Evolutionary conservation across 2,113 vertebrate species (phyloP), one percentile per base, ranked within the genome.

Genomic region (Urocynchramus pylzowi): DNA sequence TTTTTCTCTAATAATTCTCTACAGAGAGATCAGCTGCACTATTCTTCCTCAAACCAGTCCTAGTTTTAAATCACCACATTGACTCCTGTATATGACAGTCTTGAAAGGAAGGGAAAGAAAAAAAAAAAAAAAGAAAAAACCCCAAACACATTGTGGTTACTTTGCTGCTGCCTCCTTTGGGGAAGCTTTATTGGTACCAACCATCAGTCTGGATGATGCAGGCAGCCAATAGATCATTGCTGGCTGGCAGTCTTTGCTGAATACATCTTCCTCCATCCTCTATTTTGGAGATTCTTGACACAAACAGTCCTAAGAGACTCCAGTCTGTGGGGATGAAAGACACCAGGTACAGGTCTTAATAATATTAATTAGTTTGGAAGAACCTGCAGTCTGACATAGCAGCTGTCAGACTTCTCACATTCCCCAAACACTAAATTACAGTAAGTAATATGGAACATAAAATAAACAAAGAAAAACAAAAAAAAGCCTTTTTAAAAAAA

Each of bases 111-210:
- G 9, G 13, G 8, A 45, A 81, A 59, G 5, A 1, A 39, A 30
- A 49, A 41, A 56, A 37, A 27, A 19, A 16, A 26, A 5, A 0
- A 24, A 10, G 1, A 14, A 13, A 65, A 27, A 42, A 6, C 1
- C 8, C 17, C 44, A 45, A 21, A n/a, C 13, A 17, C 20, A 31
- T 60, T 50, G 28, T 28, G 11, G 6, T 89, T 85, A 35, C 6
- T 71, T 47, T 88, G n/a, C 11, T 47, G 28, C 26, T 50, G 5
- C 11, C 23, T 73, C 54, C 56, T 86, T 57, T 57, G 11, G 9
- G 65, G 26, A 70, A 79, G 9, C 2, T 70, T 71, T 76, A 9
- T 50, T 47, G 23, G 16, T 30, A 68, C 4, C 42, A 56, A 0
- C 15, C 24, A 54, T 63, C 5, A 45, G 11, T 27, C 8, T 45